Conservation (phyloP, 2,888 invertebrate species). For the Lepetodrilus schrolli region DNA sequence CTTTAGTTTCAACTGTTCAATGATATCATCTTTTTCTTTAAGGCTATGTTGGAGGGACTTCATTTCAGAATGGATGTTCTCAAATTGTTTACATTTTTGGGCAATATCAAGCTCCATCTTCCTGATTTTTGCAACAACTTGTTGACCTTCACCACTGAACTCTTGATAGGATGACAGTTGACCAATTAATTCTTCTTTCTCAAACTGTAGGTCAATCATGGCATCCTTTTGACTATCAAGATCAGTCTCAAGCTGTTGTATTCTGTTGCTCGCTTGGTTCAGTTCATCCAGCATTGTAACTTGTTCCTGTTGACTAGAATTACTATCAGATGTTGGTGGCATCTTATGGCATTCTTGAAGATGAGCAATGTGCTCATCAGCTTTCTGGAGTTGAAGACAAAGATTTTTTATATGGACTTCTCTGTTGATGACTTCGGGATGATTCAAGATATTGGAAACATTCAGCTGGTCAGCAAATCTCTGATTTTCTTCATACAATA, state of each 20-base stretch:
- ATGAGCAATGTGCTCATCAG: conserved; percentile 2
- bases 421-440: neutral
- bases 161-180: conserved; percentile 17
- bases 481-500: conserved; percentile 9
- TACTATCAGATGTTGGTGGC: neutral
- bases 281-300: neutral
- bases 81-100: neutral
- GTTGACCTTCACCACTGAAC: neutral
- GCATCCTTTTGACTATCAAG: conserved; percentile 7
- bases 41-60: neutral
- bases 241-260: neutral
- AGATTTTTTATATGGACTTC: conserved; percentile 7
- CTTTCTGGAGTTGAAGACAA: conserved; percentile 19
- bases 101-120: conserved; percentile 2
- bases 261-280: neutral
- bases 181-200: conserved; percentile 24
- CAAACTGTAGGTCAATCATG: conserved; percentile 14
- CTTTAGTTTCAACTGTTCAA: neutral
- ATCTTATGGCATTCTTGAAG: neutral
- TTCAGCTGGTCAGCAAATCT: neutral
- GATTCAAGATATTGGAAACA: neutral
- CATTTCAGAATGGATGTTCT: neutral
- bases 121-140: neutral
- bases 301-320: neutral
- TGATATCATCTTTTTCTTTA: neutral